Percentiles rank a stretch among this genome's conserved stretches.
Evolutionary conservation across 2,113 vertebrate genomes (phyloP).

Genomic region (Chrysochloris asiatica): DNA sequence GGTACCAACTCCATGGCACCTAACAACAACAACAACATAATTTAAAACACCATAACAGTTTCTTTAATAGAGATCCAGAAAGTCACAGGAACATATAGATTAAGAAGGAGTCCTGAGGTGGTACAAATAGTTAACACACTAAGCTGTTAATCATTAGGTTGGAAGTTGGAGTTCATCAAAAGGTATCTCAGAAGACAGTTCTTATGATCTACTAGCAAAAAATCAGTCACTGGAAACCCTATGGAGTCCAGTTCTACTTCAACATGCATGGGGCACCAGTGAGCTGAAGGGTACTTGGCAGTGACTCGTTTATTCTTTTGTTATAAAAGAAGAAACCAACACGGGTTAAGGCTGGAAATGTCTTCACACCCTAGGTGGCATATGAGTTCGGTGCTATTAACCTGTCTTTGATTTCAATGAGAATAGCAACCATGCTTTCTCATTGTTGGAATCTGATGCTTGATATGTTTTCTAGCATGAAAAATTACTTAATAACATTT

Average conservation of each 20-base stretch:
- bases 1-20: too few relatives aligned
- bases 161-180: not conserved
- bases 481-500: not conserved
- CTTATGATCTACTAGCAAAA: not conserved
- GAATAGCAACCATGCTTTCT: not conserved
- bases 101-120: not conserved
- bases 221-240: not conserved
- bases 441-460: not conserved
- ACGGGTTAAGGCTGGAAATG: not conserved
- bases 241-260: not conserved
- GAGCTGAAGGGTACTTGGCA: not conserved
- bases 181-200: not conserved
- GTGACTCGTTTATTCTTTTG: not conserved
- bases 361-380: not conserved
- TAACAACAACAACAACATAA: too few relatives aligned
- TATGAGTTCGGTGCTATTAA: not conserved
- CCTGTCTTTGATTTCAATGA: not conserved
- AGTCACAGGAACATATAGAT: too few relatives aligned
- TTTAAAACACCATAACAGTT: not conserved
- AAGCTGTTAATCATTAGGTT: not conserved
- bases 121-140: not conserved
- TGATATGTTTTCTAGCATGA: conserved; percentile 5
- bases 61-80: not conserved
- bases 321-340: not conserved
- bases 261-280: not conserved